Evolutionary conservation across 92 coral and sea anemone genomes (phyloP).

Genomic region (Isaurus tuberculatus): DNA sequence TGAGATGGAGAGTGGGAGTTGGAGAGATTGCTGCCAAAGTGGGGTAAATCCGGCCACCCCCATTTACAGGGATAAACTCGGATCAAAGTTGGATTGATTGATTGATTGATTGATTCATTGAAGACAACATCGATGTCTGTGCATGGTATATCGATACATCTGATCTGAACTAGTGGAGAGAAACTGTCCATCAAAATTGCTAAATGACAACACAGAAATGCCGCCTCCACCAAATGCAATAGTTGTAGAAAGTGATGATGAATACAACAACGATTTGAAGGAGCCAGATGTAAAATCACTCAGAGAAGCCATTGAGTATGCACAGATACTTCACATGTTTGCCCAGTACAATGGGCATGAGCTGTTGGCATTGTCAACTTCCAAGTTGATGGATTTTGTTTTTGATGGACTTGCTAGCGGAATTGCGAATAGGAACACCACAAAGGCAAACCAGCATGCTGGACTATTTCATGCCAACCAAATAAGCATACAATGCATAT

Average conservation of each 20-base stretch:
- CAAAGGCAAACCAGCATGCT: neutral
- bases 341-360: neutral
- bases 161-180: constrained; percentile 53
- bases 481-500: neutral
- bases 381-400: too few relatives aligned
- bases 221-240: neutral
- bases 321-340: neutral
- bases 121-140: constrained; percentile 43
- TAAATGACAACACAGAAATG: neutral
- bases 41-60: too few relatives aligned
- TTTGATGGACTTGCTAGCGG: neutral
- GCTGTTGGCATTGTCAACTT: neutral
- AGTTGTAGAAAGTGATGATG: constrained; percentile 7
- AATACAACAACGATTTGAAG: constrained; percentile 12
- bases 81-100: too few relatives aligned
- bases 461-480: neutral
- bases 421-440: neutral
- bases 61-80: too few relatives aligned
- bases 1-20: too few relatives aligned
- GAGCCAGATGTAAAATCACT: neutral
- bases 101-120: too few relatives aligned
- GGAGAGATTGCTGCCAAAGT: too few relatives aligned
- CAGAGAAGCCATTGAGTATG: neutral
- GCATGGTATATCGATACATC: constrained; percentile 50
- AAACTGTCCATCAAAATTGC: constrained; percentile 35